Evolutionary conservation across 2,888 invertebrate species (phyloP).

Genomic region (Megalurothrips usitatus): DNA sequence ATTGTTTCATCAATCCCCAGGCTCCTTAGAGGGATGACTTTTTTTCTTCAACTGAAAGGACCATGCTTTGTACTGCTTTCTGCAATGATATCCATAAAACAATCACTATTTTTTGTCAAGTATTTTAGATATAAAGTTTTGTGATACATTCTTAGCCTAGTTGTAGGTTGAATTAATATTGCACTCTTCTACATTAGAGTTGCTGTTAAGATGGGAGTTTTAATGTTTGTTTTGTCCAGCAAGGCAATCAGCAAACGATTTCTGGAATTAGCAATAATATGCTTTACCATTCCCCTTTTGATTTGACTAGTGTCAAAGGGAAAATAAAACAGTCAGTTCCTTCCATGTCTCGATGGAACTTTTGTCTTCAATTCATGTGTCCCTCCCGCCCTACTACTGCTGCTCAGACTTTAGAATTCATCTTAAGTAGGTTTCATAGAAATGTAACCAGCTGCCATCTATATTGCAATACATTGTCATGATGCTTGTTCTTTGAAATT

Average conservation of each 20-base stretch:
- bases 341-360: too few relatives aligned
- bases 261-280: constrained; percentile 14
- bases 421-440: too few relatives aligned
- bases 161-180: neutral
- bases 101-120: constrained; percentile 20
- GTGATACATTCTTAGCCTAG: constrained; percentile 12
- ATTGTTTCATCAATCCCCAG: too few relatives aligned
- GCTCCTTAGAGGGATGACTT: too few relatives aligned
- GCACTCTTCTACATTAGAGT: neutral
- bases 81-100: neutral
- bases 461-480: too few relatives aligned
- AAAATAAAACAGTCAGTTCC: too few relatives aligned
- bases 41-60: neutral
- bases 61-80: neutral
- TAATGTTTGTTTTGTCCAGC: neutral
- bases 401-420: too few relatives aligned
- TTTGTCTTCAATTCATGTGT: too few relatives aligned
- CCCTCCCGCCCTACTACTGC: too few relatives aligned
- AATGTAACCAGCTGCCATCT: too few relatives aligned
- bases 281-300: neutral
- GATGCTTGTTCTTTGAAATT: too few relatives aligned
- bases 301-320: neutral
- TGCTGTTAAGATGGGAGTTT: neutral
- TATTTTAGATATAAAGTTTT: constrained; percentile 20
- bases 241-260: neutral